phyloP scores from a whole-genome alignment of 2,888 invertebrate species.

The Himalopsyche kuldschensis region DNA sequence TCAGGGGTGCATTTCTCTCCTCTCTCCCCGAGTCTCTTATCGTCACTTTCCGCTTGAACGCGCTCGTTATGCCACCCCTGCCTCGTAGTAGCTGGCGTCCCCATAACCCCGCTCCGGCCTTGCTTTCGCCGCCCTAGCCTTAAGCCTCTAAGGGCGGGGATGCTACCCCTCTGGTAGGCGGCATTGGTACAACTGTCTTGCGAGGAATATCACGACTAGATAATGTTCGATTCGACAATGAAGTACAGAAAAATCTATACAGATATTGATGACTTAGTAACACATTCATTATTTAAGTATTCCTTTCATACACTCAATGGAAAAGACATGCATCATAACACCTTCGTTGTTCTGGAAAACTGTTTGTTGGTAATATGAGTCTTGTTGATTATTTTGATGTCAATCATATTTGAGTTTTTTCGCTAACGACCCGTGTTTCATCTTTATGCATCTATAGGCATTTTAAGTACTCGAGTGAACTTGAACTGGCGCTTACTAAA shows the following conservation, averaged over 20 bases:
- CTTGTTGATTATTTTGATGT: too few relatives aligned
- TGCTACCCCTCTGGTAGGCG: not conserved
- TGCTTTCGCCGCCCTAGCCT: not conserved
- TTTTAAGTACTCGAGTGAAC: too few relatives aligned
- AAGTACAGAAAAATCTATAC: not conserved
- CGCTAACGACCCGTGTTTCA: too few relatives aligned
- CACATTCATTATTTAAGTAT: not conserved
- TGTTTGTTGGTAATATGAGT: too few relatives aligned
- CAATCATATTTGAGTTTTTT: too few relatives aligned
- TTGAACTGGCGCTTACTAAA: too few relatives aligned
- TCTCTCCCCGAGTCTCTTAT: slow-evolving; percentile 47
- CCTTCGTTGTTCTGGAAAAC: too few relatives aligned
- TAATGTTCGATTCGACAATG: not conserved
- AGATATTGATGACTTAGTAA: not conserved
- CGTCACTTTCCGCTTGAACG: slow-evolving; percentile 61
- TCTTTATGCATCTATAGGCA: too few relatives aligned
- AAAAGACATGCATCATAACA: too few relatives aligned
- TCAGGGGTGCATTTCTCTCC: not conserved
- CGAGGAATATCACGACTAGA: slow-evolving; percentile 11
- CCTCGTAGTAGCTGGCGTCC: slow-evolving; percentile 10
- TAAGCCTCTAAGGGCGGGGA: not conserved
- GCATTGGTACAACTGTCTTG: not conserved
- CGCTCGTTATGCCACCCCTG: slow-evolving; percentile 50
- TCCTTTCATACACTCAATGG: too few relatives aligned
- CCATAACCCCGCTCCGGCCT: slow-evolving; percentile 5